phyloP scores from a whole-genome alignment of 2,888 invertebrate species.

The Tinea semifulvella region DNA sequence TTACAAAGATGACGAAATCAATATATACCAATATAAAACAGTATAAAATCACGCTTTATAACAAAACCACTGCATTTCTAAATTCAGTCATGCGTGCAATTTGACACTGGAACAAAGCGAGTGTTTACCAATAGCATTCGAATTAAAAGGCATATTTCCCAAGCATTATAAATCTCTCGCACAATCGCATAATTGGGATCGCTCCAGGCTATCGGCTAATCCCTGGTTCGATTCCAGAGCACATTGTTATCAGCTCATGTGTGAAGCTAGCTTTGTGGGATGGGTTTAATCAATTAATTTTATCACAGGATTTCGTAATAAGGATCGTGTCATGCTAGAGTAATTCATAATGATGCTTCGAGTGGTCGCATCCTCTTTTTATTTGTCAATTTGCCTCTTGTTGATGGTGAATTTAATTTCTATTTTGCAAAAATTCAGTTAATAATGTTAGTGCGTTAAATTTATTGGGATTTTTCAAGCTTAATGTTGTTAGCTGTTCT shows the following conservation, averaged over 20 bases:
- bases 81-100: not conserved
- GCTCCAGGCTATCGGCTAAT: constrained; percentile 36
- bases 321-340: constrained; percentile 31
- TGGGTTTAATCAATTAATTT: constrained; percentile 47
- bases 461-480: too few species aligned
- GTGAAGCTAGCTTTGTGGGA: constrained; percentile 32
- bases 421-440: too few species aligned
- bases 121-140: constrained; percentile 12
- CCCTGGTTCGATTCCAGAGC: constrained; percentile 31
- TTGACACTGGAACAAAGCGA: constrained; percentile 8
- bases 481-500: too few species aligned
- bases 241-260: constrained; percentile 36
- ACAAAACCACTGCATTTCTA: too few species aligned
- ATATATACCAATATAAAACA: too few species aligned
- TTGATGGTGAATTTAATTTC: not conserved
- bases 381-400: not conserved
- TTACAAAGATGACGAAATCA: too few species aligned
- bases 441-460: too few species aligned
- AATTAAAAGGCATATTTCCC: constrained; percentile 14
- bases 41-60: too few species aligned
- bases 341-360: constrained; percentile 25
- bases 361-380: constrained; percentile 21
- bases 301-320: constrained; percentile 35
- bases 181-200: constrained; percentile 34
- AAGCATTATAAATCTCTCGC: constrained; percentile 23